Evolutionary conservation across 1,140 invertebrate genomes (phyloP).

Genomic region (Halictus rubicundus): DNA sequence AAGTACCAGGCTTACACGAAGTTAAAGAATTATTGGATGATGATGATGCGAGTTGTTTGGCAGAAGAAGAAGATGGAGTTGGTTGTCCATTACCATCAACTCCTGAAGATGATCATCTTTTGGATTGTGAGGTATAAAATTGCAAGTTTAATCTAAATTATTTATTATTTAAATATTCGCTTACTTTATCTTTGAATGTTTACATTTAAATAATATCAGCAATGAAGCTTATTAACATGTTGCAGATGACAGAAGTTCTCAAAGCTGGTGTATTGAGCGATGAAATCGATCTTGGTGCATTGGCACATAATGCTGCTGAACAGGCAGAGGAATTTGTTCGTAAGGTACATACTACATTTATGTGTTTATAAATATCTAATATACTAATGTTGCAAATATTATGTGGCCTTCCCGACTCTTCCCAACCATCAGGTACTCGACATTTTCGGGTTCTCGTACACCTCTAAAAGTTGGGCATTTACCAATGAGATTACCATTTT

Average conservation of each 20-base stretch:
- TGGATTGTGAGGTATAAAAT: slow-evolving; percentile 86
- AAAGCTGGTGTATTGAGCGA: slow-evolving; percentile 91
- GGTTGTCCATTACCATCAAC: slow-evolving; percentile 92
- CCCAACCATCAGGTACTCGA: no score
- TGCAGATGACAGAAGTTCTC: slow-evolving; percentile 89
- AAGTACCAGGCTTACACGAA: slow-evolving; percentile 75
- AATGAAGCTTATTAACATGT: slow-evolving; percentile 29
- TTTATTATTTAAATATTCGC: background rate
- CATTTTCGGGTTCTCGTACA: no score
- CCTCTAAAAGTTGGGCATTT: no score
- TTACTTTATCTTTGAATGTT: background rate
- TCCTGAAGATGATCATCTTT: slow-evolving; percentile 90
- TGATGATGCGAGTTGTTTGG: slow-evolving; percentile 82
- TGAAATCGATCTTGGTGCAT: slow-evolving; percentile 89
- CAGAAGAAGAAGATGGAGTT: slow-evolving; percentile 88
- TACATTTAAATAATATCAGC: background rate
- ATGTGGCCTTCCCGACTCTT: no score
- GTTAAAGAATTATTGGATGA: slow-evolving; percentile 82
- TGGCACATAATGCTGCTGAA: slow-evolving; percentile 93
- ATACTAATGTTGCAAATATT: no score
- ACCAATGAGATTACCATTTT: no score
- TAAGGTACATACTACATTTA: slow-evolving; percentile 81
- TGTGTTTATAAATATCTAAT: no score
- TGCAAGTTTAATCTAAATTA: slow-evolving; percentile 12
- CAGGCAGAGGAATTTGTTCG: slow-evolving; percentile 97